Base-by-base conservation (phyloP, 2,888 invertebrate species). In the Tetropium fuscum region DNA sequence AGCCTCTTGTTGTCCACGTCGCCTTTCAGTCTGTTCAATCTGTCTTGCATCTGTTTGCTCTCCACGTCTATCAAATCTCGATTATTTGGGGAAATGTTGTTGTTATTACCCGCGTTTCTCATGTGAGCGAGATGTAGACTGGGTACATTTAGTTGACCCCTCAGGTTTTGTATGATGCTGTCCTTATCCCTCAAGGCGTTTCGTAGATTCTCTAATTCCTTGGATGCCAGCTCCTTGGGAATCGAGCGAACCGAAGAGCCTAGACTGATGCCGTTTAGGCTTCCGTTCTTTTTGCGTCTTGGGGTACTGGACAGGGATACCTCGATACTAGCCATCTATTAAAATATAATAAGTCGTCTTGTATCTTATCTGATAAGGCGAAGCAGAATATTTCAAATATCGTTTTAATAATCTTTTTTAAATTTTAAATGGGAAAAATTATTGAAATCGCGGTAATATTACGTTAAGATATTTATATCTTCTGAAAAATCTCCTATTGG, bases 301-400 rank as follows among this genome's bases (percentile, higher is more conserved):
- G 87, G 87, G n/a, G 86, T 85, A 55, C 86, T 87, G 41, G 87
- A 88, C 72, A 93, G 82, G 1, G 93, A 93, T 49, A 93, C 91
- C 80, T 93, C 93, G 72, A 93, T 92, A 74, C 89, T 92, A 58
- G 93, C 92, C 92, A 93, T 93, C 92, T 93, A 75, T 41, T 74
- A 72, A 7, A 62, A 64, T 66, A 49, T 48, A 13, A 36, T 19
- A 38, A n/a, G n/a, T n/a, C n/a, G n/a, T n/a, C n/a, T n/a, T n/a
- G n/a, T n/a, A n/a, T n/a, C n/a, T n/a, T n/a, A n/a, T n/a, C n/a
- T n/a, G n/a, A n/a, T n/a, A n/a, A n/a, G n/a, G n/a, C n/a, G n/a
- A n/a, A n/a, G n/a, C n/a, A n/a, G n/a, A n/a, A n/a, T n/a, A n/a
- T n/a, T n/a, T n/a, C n/a, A n/a, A n/a, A n/a, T n/a, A n/a, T n/a